Base-by-base conservation (phyloP, 1,140 invertebrate genomes). In the Sycophila sp. region DNA sequence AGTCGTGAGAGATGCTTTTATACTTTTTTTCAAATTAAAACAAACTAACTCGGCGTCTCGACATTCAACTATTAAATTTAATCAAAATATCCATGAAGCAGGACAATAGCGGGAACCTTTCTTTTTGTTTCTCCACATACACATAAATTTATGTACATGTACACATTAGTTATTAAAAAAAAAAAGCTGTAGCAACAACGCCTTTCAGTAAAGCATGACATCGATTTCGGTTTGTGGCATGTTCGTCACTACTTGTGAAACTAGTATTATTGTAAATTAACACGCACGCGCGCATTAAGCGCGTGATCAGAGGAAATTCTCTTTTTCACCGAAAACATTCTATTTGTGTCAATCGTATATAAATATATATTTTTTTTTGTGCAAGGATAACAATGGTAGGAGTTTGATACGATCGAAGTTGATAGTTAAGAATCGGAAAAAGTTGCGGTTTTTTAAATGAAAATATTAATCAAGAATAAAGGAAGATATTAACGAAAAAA, bases 221-320 rank as follows among this genome's bases (percentile, higher is more conserved):
- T 13, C 5, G 47, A 19, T 15, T 30, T 71, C 51, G 64, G 53
- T 73, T 68, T 62, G 26, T 66, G 17, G 69, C 36, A 47, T 67
- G 63, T 42, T 34, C 70, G 73, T 76, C 74, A 75, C 75, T 45
- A 76, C 78, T 81, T 76, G 64, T 77, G 73, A n/a, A 75, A 69
- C 72, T 80, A 81, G 76, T 80, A 77, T 80, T 80, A 80, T 76
- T 81, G 72, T 76, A 73, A 69, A 64, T 72, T 77, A 70, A 69
- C 73, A 78, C 67, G 64, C 62, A 58, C 38, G 51, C 75, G 73
- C 38, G 38, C 58, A 71, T 30, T 68, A 11, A 17, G 3, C 38
- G 51, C 34, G 17, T 58, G 10, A 13, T 66, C 19, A 17, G n/a
- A 32, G 42, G 5, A 69, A 62, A 53, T 62, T 53, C 17, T 69